Evolutionary conservation across 2,888 invertebrate species (phyloP).

Genomic region (Monopis laevigella): DNA sequence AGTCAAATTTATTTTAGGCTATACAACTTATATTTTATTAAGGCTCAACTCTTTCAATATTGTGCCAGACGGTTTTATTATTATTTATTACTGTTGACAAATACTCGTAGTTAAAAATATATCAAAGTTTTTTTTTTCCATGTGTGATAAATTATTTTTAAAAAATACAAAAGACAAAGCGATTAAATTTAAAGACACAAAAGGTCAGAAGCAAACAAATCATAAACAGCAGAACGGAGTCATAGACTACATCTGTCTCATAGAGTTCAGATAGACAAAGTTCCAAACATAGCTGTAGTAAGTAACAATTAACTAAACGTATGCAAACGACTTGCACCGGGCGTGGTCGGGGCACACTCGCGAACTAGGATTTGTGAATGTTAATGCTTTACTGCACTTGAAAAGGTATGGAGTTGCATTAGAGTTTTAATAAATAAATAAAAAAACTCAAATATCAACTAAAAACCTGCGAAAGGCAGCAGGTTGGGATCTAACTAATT

Average conservation of each 20-base stretch:
- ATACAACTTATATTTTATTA: too few relatives aligned
- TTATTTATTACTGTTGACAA: too few relatives aligned
- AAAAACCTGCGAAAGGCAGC: too few relatives aligned
- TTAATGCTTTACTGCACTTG: slow-evolving; percentile 2
- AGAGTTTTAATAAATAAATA: not conserved
- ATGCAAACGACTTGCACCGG: slow-evolving; percentile 12
- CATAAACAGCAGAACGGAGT: not conserved
- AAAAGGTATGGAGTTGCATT: not conserved
- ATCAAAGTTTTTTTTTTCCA: too few relatives aligned
- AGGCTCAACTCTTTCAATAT: too few relatives aligned
- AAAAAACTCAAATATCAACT: too few relatives aligned
- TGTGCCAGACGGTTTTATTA: too few relatives aligned
- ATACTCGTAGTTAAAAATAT: too few relatives aligned
- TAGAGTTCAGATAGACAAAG: slow-evolving; percentile 6
- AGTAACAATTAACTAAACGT: slow-evolving; percentile 12
- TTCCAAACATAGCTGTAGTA: slow-evolving; percentile 9
- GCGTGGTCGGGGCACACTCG: slow-evolving; percentile 10
- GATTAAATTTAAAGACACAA: not conserved
- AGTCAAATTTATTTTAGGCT: too few relatives aligned
- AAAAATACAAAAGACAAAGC: slow-evolving; percentile 7
- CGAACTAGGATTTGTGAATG: slow-evolving; percentile 12
- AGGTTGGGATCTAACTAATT: too few relatives aligned
- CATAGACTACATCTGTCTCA: slow-evolving; percentile 8
- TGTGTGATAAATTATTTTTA: too few relatives aligned
- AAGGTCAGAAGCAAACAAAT: not conserved